phyloP scores from a whole-genome alignment of 2,888 invertebrate genomes.

The Hirtodrosophila histrioides region DNA sequence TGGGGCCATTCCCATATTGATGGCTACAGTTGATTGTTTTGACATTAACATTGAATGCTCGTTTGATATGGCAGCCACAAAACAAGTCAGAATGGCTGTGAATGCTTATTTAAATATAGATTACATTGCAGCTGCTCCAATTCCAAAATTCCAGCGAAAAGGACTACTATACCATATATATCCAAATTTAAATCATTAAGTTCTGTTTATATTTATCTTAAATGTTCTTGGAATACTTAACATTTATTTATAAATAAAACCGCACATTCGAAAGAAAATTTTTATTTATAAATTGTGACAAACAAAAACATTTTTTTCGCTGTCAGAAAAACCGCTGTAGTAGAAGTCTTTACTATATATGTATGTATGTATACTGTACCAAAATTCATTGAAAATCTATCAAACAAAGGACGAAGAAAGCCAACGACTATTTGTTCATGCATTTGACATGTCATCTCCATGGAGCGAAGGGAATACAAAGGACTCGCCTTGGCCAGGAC shows the following conservation, averaged over 20 bases:
- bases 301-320: neutral
- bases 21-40: slow-evolving; percentile 56
- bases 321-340: no score
- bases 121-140: no score
- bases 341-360: neutral
- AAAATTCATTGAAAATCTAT: slow-evolving; percentile 46
- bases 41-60: slow-evolving; percentile 42
- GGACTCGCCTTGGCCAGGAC: slow-evolving; percentile 29
- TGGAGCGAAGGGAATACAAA: slow-evolving; percentile 47
- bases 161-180: no score
- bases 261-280: neutral
- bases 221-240: neutral
- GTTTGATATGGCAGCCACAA: slow-evolving; percentile 1
- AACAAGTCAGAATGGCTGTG: no score
- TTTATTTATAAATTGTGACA: slow-evolving; percentile 7
- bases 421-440: slow-evolving; percentile 58
- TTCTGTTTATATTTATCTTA: no score
- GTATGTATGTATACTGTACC: slow-evolving; percentile 7
- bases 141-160: no score
- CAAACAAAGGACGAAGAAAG: slow-evolving; percentile 24
- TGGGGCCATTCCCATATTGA: slow-evolving; percentile 57
- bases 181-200: no score
- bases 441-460: slow-evolving; percentile 63
- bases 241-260: neutral
- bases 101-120: no score